Base-by-base conservation (phyloP, 2,888 invertebrate genomes). In the Bellardia bayeri region DNA sequence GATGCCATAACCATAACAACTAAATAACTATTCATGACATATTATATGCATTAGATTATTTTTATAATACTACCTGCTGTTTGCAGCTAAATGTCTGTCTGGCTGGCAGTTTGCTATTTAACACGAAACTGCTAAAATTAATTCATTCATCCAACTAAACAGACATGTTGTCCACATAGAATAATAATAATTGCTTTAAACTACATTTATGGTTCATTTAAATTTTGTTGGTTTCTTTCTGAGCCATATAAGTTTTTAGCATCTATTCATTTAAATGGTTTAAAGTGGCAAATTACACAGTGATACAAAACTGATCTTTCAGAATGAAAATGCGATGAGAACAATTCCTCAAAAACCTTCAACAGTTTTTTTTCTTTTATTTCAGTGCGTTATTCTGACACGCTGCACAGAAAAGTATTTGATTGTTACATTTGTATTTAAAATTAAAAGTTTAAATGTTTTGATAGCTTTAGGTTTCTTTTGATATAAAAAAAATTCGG, bases 1-100 rank as follows among this genome's bases (percentile, higher is more conserved):
- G 78, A 72, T 79, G 72, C 51, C 61, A 54, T 68, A 68, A 79
- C 74, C 54, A 74, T 45, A 76, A 54, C 63, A 63, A 68, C 51
- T 30, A 61, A 6, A 64, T 16, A 56, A 37, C n/a, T n/a, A n/a
- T n/a, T n/a, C n/a, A n/a, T 11, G 14, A 2, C 54, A 5, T 56
- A 72, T 66, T 30, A 40, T 49, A 64, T 79, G 33, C 9, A 45
- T 45, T 0, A 45, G 42, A 63, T 63, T 80, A 71, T 63, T 80
- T 63, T 80, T 71, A 49, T 71, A 40, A 49, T 71, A 51, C 63
- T 80, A 71, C 30, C 71, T 63, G 37, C 37, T 71, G 63, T 16
- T 23, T 54, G 4, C 30, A 71, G 14, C 37, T 23, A 51, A 69
- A 61, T 71, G 40, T 42, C 40, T 30, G 51, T 51, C 14, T 61